Conservation (phyloP, 2,797 vertebrate genomes). For the Gobionotothen gibberifrons region DNA sequence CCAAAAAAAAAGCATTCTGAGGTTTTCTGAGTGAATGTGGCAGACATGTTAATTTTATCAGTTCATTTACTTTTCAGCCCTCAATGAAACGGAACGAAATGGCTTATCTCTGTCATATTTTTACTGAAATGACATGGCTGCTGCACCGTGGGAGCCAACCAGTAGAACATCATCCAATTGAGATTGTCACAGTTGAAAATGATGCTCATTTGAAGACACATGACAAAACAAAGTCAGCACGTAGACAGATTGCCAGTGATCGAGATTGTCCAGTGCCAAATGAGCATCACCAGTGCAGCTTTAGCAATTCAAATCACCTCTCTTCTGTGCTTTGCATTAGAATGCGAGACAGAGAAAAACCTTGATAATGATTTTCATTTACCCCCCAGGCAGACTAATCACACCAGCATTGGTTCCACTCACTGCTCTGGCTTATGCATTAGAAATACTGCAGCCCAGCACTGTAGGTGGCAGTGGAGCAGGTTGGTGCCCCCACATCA, state of each 20-base stretch:
- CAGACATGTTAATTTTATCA: conserved; percentile 25
- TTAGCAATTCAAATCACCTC: conserved; percentile 77
- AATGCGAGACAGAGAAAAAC: conserved; percentile 72
- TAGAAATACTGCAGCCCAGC: conserved; percentile 68
- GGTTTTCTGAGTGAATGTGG: conserved; percentile 1
- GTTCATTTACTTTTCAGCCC: conserved; percentile 38
- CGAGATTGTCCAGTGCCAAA: conserved; percentile 66
- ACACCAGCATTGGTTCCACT: conserved; percentile 77
- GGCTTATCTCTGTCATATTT: conserved; percentile 33
- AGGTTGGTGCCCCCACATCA: conserved; percentile 44
- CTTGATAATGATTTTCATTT: conserved; percentile 85
- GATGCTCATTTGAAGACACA: conserved; percentile 64
- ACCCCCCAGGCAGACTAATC: conserved; percentile 83
- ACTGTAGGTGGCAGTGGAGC: conserved; percentile 56
- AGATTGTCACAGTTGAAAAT: conserved; percentile 60
- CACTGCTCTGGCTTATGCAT: conserved; percentile 70
- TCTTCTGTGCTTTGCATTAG: conserved; percentile 71
- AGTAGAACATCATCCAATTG: conserved; percentile 43
- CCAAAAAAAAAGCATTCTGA: conserved; percentile 1
- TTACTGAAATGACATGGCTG: conserved; percentile 44
- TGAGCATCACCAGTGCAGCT: conserved; percentile 53
- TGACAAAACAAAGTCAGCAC: conserved; percentile 72
- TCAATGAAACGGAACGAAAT: conserved; percentile 32
- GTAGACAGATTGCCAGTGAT: conserved; percentile 44
- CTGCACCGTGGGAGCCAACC: conserved; percentile 22